Evolutionary conservation across 2,888 invertebrate species (phyloP).

Genomic region (Andrena hattorfiana): DNA sequence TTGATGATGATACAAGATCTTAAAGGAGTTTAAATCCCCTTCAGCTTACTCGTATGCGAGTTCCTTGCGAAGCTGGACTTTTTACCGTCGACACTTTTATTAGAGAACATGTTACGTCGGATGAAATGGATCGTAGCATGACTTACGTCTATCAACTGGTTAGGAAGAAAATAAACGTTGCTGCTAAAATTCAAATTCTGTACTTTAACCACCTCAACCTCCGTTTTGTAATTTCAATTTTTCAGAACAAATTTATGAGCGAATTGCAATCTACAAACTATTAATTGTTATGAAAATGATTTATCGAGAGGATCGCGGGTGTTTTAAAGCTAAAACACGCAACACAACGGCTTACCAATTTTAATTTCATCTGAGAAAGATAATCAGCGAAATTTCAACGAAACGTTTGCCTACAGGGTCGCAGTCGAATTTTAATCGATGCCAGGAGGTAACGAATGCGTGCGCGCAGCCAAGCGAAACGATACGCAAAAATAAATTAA

Average conservation of each 20-base stretch:
- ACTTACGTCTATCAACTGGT: neutral
- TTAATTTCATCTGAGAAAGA: neutral
- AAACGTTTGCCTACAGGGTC: neutral
- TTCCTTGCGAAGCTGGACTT: neutral
- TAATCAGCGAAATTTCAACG: neutral
- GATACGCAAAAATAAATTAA: constrained; percentile 53
- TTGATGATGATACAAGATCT: constrained; percentile 43
- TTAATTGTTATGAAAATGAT: neutral
- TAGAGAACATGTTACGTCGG: no score
- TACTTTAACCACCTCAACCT: neutral
- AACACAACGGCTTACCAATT: neutral
- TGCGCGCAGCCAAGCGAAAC: constrained; percentile 12
- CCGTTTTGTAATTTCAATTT: neutral
- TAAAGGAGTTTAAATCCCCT: constrained; percentile 23
- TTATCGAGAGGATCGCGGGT: neutral
- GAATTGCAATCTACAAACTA: neutral
- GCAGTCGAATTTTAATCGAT: constrained; percentile 30
- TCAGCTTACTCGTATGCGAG: constrained; percentile 4
- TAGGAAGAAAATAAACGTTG: neutral
- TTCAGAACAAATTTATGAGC: neutral
- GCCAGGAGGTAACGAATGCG: constrained; percentile 39
- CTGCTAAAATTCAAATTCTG: no score
- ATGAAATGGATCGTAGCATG: neutral
- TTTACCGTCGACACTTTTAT: neutral
- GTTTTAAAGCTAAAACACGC: neutral